Conservation (phyloP, 2,113 vertebrate genomes). For the Myanophis thanlyinensis region DNA sequence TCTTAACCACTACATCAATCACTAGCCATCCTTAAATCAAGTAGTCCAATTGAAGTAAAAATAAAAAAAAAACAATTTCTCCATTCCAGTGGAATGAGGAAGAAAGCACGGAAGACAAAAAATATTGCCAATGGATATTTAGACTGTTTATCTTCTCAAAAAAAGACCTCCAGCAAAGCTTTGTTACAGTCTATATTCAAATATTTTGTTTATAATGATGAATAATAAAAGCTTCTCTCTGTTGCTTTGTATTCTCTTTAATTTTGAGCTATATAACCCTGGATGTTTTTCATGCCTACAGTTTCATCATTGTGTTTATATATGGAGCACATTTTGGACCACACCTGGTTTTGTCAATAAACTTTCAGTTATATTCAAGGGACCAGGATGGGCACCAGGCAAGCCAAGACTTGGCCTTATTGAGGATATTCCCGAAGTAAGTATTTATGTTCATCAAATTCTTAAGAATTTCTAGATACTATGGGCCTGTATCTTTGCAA, state of each 20-base stretch:
- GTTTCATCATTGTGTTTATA: constrained; percentile 79
- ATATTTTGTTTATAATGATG: background rate
- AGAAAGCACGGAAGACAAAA: background rate
- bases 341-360: constrained; percentile 80
- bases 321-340: constrained; percentile 78
- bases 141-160: background rate
- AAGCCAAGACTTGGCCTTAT: constrained; percentile 85
- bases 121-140: background rate
- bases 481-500: constrained; percentile 41
- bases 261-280: background rate
- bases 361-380: constrained; percentile 84
- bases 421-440: constrained; percentile 80
- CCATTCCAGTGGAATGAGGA: background rate
- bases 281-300: constrained; percentile 53
- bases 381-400: constrained; percentile 89
- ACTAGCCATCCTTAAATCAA: background rate
- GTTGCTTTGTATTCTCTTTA: constrained; percentile 14
- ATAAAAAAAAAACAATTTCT: background rate
- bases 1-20: background rate
- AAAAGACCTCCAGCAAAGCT: background rate
- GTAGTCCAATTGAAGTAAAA: background rate
- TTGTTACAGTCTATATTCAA: background rate
- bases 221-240: background rate
- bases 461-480: constrained; percentile 44
- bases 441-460: constrained; percentile 59